A percentile compares a stretch with the other conserved stretches of the same genome.
Evolutionary conservation across 2,797 vertebrate genomes (phyloP).

Genomic region (Sebastes oblongus): DNA sequence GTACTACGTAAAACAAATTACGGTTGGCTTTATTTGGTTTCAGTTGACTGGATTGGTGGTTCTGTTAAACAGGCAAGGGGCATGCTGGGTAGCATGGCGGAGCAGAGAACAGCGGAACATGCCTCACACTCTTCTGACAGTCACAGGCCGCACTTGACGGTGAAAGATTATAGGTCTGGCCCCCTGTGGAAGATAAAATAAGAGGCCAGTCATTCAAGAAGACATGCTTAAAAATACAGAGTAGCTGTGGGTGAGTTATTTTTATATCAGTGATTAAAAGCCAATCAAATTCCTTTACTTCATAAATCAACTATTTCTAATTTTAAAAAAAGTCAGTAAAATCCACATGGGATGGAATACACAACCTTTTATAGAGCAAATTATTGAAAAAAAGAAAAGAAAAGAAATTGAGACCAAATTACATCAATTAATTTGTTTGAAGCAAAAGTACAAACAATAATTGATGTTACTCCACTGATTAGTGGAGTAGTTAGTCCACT

Average conservation of each 20-base stretch:
- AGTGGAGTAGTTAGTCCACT: not conserved
- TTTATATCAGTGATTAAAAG: not conserved
- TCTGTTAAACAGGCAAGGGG: not conserved
- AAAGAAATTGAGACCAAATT: not conserved
- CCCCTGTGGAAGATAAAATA: not conserved
- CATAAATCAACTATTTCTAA: not conserved
- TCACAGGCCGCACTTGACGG: not conserved
- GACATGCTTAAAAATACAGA: not conserved
- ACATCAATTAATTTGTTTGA: not conserved
- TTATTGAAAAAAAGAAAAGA: not conserved
- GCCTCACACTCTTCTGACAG: not conserved
- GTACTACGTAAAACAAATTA: not conserved
- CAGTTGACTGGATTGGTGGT: not conserved
- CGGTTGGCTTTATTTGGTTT: not conserved
- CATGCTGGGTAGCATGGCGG: not conserved
- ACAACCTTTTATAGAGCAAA: not conserved
- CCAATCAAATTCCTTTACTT: not conserved
- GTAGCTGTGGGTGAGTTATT: too few species aligned
- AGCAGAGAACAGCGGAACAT: not conserved
- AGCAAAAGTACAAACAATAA: not conserved
- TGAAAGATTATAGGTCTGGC: conserved; percentile 2
- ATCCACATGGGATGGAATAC: not conserved
- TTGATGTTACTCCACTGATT: not conserved
- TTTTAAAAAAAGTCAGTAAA: not conserved
- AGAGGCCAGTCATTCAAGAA: not conserved